Percentiles rank a stretch among this genome's conserved stretches.
These are phyloP conservation scores for Porites australiensis DNA, from an alignment of 64 coral and sea anemone species.

Conservation along the genomic window DNA sequence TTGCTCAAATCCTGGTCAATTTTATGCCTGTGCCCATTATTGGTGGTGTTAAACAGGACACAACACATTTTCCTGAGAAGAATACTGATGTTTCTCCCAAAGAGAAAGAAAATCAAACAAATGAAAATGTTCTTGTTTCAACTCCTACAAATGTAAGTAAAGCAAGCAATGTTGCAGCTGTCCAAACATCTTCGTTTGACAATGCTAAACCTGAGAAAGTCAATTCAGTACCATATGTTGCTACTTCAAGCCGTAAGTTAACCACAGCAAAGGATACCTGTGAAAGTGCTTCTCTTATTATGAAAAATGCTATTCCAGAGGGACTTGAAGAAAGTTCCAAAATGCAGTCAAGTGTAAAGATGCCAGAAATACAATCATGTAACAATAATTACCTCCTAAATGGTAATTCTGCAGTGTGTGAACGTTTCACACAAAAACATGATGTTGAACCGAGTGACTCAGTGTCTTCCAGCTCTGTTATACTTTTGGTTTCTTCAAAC, in stretches of 20 bases:
- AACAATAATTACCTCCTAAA: background rate
- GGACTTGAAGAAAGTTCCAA: background rate
- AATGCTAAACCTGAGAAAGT: background rate
- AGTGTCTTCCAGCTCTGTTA: constrained; percentile 7
- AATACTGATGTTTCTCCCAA: background rate
- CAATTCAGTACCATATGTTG: background rate
- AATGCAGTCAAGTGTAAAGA: background rate
- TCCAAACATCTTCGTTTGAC: background rate
- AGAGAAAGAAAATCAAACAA: background rate
- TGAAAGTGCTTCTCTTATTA: background rate
- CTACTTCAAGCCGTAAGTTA: background rate
- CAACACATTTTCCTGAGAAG: background rate
- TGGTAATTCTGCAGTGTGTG: background rate
- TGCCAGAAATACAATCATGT: background rate
- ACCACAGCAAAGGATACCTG: background rate
- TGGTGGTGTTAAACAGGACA: constrained; percentile 15
- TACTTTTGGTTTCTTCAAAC: background rate
- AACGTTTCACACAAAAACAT: background rate
- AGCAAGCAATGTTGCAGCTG: background rate
- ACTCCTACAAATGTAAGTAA: constrained; percentile 3
- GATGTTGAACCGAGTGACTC: background rate
- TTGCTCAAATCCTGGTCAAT: constrained; percentile 86
- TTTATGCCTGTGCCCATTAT: constrained; percentile 79
- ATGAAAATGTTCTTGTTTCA: background rate
- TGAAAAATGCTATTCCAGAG: background rate